phyloP scores from a whole-genome alignment of 2,113 vertebrate species.

The Hucho hucho region DNA sequence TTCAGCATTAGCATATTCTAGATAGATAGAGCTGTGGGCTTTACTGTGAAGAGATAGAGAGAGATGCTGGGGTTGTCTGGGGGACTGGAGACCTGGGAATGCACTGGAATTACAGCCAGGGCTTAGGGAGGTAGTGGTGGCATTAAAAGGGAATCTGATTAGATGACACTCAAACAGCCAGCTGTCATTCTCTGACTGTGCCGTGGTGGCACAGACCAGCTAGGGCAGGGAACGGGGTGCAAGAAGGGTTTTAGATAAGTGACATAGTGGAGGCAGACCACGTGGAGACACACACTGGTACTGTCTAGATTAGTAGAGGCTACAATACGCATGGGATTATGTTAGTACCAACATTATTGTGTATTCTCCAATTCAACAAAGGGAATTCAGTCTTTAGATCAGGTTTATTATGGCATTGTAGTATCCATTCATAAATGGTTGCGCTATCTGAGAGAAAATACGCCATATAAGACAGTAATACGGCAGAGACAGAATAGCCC shows the following conservation, averaged over 20 bases:
- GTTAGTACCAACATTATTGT: no score
- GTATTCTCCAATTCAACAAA: neutral
- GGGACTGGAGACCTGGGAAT: slow-evolving; percentile 45
- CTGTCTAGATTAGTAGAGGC: no score
- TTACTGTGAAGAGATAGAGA: slow-evolving; percentile 10
- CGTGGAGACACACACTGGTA: no score
- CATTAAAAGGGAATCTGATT: slow-evolving; percentile 65
- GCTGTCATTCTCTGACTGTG: slow-evolving; percentile 58
- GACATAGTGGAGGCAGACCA: neutral
- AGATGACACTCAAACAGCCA: slow-evolving; percentile 65
- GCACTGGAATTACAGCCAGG: slow-evolving; percentile 63
- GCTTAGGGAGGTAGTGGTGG: slow-evolving; percentile 68
- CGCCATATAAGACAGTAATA: no score
- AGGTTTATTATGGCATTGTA: no score
- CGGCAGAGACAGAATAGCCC: no score
- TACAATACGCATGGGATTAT: no score
- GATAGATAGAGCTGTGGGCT: neutral
- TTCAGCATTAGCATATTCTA: slow-evolving; percentile 45
- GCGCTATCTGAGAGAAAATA: no score
- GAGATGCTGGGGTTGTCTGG: slow-evolving; percentile 10
- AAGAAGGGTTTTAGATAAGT: neutral
- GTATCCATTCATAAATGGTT: no score
- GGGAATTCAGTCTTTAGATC: neutral
- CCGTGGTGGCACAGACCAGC: slow-evolving; percentile 9
- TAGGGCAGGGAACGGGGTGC: neutral